A percentile compares a stretch with the other conserved stretches of the same genome.
Conservation (phyloP, 2,797 vertebrate genomes). For the Danio choprae region DNA sequence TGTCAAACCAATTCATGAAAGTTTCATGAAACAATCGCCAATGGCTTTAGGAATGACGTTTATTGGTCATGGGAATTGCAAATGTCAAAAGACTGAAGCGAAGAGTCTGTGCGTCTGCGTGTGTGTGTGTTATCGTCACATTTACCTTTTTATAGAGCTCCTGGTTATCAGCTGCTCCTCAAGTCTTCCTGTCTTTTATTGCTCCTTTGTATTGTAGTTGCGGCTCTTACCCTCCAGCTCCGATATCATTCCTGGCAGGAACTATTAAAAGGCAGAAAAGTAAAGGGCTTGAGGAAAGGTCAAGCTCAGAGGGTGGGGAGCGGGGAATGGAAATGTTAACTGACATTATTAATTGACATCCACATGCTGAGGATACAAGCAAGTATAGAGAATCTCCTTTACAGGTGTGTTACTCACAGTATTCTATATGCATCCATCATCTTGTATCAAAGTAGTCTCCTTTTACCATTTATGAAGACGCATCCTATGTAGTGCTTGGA, state of each 20-base stretch:
- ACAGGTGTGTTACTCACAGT: background rate
- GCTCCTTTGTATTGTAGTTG: constrained; percentile 28
- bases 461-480: constrained; percentile 8
- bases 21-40: background rate
- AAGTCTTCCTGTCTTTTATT: constrained; percentile 37
- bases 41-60: background rate
- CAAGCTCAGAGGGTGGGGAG: constrained; percentile 32
- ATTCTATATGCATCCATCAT: background rate
- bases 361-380: constrained; percentile 5
- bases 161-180: constrained; percentile 3
- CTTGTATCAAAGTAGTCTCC: background rate
- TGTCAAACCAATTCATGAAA: background rate
- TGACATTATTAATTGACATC: constrained; percentile 47
- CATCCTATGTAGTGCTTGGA: constrained; percentile 29
- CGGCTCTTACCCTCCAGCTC: constrained; percentile 14
- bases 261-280: constrained; percentile 22
- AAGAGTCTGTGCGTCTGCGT: background rate
- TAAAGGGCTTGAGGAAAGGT: constrained; percentile 49
- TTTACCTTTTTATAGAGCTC: background rate
- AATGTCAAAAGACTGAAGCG: background rate
- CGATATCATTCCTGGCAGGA: constrained; percentile 50
- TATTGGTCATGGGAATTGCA: background rate
- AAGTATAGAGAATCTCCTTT: background rate
- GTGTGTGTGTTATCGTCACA: background rate
- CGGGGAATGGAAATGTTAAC: constrained; percentile 32